Evolutionary conservation across 2,113 vertebrate genomes (phyloP).

Genomic region (Oryzias javanicus): DNA sequence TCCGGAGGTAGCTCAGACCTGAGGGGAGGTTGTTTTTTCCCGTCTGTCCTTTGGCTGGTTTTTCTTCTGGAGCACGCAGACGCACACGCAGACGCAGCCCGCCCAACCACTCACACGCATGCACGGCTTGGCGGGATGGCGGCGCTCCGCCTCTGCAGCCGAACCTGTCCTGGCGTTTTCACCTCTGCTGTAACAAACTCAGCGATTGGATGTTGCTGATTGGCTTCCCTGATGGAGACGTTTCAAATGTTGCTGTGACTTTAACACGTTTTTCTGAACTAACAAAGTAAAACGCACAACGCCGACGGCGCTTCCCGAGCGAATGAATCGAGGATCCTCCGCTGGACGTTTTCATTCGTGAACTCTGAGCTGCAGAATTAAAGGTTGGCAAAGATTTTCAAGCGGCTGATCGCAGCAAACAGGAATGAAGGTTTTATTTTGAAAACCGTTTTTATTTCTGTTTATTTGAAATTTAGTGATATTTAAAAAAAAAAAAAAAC

Average conservation of each 20-base stretch:
- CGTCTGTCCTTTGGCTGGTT: conserved; percentile 31
- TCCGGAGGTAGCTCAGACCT: conserved; percentile 90
- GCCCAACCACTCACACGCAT: conserved; percentile 54
- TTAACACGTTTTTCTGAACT: conserved; percentile 19
- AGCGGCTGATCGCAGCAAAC: conserved; percentile 1
- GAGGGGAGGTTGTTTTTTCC: conserved; percentile 51
- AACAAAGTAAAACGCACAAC: conserved; percentile 17
- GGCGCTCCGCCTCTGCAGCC: conserved; percentile 21
- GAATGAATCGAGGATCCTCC: conserved; percentile 23
- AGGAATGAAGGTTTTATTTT: background rate
- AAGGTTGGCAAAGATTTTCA: conserved; percentile 2
- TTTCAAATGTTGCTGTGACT: background rate
- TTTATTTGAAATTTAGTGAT: conserved; percentile 9
- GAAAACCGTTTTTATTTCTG: conserved; percentile 31
- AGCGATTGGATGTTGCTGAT: conserved; percentile 2
- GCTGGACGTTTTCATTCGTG: background rate
- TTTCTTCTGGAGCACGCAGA: conserved; percentile 59
- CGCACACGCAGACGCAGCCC: conserved; percentile 30
- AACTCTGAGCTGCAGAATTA: conserved; percentile 3
- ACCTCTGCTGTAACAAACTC: background rate
- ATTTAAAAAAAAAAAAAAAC: conserved; percentile 22
- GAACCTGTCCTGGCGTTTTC: conserved; percentile 1
- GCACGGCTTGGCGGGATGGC: conserved; percentile 26
- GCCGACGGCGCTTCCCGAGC: conserved; percentile 19
- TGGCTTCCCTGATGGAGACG: background rate